Evolutionary conservation across 2,113 vertebrate species (phyloP), one percentile per base, ranked within the genome.

Genomic region (Bujurquina vittata): DNA sequence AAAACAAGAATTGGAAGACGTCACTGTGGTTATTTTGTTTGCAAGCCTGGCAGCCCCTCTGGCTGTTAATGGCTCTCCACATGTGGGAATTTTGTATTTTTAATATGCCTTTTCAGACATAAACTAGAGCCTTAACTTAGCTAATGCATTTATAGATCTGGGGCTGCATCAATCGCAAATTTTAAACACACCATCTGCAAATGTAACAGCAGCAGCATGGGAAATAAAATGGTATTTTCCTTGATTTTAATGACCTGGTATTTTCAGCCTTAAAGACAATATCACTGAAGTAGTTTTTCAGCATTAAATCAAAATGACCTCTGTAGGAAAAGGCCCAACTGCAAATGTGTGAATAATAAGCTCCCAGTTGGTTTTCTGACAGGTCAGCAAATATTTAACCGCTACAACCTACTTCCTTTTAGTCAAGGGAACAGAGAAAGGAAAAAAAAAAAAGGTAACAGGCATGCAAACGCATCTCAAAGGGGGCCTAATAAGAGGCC

Each of bases 1-100:
- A 72, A 52, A 52, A 0, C 5, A 2, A 72, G 43, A 1, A 31
- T 20, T 0, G 23, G 40, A 29, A 49, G 0, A 69, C 7, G 23
- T 52, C 17, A 0, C 23, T 52, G 43, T 22, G 4, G 54, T 56
- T 22, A 29, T 69, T 9, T 9, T 0, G 43, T 49, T 69, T 49
- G 26, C 43, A 29, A 69, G 10, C 5, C 23, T 12, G 65, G 46
- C 46, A 46, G 10, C 37, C 46, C 9, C 3, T 26, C 43, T 31
- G 65, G 18, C 23, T 26, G 4, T 29, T 31, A 72, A 20, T 52
- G 43, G 31, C 65, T 7, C 49, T 52, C 15, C 15, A 7, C 49
- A 18, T 52, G 14, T 17, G 14, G 14, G 43, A 46, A 46, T 46
- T 46, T 46, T 46, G 12, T 46, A 18, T 52, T 18, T 52, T 52